phyloP scores from a whole-genome alignment of 2,113 vertebrate species.

The Dromaius novaehollandiae region DNA sequence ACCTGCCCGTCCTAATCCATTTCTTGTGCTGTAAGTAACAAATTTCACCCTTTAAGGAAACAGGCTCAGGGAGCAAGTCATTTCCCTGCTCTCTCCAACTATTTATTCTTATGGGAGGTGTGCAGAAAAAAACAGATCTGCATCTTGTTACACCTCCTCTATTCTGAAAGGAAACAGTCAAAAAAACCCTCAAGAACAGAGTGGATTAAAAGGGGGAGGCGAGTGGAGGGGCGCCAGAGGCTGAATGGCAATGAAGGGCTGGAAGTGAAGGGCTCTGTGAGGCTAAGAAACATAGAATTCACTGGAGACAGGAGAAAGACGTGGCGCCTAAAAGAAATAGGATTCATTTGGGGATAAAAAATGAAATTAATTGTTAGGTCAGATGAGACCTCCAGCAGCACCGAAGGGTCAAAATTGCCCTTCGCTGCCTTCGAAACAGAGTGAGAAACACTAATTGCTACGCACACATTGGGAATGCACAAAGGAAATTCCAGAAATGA shows the following conservation, averaged over 20 bases:
- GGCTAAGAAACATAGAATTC: neutral
- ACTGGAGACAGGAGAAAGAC: neutral
- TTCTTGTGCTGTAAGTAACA: neutral
- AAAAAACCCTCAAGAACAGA: neutral
- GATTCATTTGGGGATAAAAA: neutral
- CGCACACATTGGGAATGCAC: neutral
- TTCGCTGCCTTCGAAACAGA: neutral
- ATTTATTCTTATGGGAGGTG: neutral
- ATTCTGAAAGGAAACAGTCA: neutral
- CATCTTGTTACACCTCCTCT: rapidly evolving
- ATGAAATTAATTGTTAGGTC: neutral
- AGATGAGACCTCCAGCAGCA: neutral
- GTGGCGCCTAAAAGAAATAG: neutral
- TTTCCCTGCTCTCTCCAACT: neutral
- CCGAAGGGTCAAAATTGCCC: neutral
- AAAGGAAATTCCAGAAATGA: conserved; percentile 43
- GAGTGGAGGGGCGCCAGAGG: no score
- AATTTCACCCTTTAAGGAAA: neutral
- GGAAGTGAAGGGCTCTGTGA: neutral
- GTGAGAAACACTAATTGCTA: conserved; percentile 28
- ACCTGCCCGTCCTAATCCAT: neutral
- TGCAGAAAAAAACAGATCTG: neutral
- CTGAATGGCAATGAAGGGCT: neutral
- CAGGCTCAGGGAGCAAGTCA: neutral
- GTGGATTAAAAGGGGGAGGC: neutral